Base-by-base conservation (phyloP, 2,113 vertebrate genomes). In the Alces alces region DNA sequence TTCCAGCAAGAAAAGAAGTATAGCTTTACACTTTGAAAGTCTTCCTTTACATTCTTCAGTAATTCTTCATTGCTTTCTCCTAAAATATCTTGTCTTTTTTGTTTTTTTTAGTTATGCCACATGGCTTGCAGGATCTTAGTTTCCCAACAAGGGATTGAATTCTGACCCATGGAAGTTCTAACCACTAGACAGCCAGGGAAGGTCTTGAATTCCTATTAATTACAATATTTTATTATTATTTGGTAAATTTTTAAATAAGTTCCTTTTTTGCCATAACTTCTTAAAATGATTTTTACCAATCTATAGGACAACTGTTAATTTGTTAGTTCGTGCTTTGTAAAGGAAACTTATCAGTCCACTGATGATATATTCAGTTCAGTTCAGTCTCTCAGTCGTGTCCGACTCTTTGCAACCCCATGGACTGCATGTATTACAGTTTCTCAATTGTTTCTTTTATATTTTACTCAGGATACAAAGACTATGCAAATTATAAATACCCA, bases 391-490 rank as follows among this genome's bases (percentile, higher is more conserved):
- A 70, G 66, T 39, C 2, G 0, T 39, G 66, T 70, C n/a, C 0
- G 10, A 70, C 66, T 70, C 66, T 70, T 23, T 70, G 66, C n/a
- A 70, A 70, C 5, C n/a, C 66, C 36, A 39, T 23, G 66, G 66
- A 70, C 19, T 23, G 39, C 10, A 39, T 39, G 36, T 70, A 36
- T 39, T 80, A 91, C 43, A 54, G 25, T 19, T 86, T 79, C 10
- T 90, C 47, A 66, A 21, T 21, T 25, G 47, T 64, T 79, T 96
- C 10, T 84, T 93, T 61, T 79, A 9, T 50, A 70, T 82, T 80
- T 94, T 96, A 94, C 87, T 80, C 82, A 96, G 80, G 27, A 86
- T 86, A 70, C 6, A 39, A 54, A n/a, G 10, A 83, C 27, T 60
- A 36, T 80, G 27, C 21, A 94, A 91, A 70, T 78, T 89, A 89